Conservation (phyloP, 2,113 vertebrate species). For the Colinus virginianus region DNA sequence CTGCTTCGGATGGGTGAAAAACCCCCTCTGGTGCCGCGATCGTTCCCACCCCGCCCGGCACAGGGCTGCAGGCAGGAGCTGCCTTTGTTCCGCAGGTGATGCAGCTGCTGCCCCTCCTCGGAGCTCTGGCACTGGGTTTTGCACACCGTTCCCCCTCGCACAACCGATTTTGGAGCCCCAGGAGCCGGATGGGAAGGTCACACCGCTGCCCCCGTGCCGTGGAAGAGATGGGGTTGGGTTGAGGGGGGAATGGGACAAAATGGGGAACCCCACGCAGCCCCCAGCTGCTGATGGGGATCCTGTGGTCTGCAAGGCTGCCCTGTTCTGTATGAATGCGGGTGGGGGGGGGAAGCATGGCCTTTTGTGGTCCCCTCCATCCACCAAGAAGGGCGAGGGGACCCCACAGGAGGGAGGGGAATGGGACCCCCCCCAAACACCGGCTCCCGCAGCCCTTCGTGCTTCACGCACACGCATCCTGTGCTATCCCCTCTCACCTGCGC, state of each 20-base stretch:
- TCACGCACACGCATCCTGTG: fast-evolving
- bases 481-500: neutral
- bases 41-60: neutral
- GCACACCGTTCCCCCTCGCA: neutral
- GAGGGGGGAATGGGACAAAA: neutral
- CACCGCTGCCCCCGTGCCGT: neutral
- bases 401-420: neutral
- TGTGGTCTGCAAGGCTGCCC: neutral
- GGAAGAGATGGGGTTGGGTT: neutral
- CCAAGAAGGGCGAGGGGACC: neutral
- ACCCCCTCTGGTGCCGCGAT: neutral
- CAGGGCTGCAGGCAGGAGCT: neutral
- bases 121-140: no score
- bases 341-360: neutral
- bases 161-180: neutral
- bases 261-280: neutral
- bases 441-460: neutral
- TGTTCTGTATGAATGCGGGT: fast-evolving
- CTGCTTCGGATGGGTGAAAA: fast-evolving
- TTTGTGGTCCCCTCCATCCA: neutral
- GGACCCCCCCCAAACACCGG: fast-evolving
- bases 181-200: neutral
- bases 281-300: fast-evolving
- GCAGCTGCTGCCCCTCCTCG: neutral
- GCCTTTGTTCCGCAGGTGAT: neutral